Evolutionary conservation across 2,797 vertebrate species (phyloP).

Genomic region (Alauda arvensis): DNA sequence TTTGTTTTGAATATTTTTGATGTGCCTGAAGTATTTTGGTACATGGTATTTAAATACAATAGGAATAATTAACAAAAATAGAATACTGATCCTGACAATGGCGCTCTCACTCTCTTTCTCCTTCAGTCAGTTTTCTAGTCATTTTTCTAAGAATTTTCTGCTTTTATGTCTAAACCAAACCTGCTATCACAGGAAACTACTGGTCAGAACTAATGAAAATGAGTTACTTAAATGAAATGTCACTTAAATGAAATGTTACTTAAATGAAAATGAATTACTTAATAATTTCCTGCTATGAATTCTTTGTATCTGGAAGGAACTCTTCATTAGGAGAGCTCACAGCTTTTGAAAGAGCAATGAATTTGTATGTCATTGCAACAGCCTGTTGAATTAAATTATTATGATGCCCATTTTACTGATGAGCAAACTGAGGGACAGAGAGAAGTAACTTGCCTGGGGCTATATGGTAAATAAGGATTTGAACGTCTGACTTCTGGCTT

Average conservation of each 20-base stretch:
- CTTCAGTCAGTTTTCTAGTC: background rate
- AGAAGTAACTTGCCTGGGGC: background rate
- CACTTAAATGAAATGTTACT: background rate
- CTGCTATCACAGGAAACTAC: background rate
- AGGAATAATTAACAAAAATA: slow-evolving; percentile 16
- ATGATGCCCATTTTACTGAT: background rate
- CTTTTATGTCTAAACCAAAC: background rate
- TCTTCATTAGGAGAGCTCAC: slow-evolving; percentile 5
- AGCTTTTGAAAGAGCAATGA: slow-evolving; percentile 15
- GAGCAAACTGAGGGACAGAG: background rate
- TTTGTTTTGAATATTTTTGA: slow-evolving; percentile 44
- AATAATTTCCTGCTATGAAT: background rate
- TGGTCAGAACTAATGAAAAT: slow-evolving; percentile 37
- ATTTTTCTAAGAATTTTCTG: background rate
- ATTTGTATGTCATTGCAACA: slow-evolving; percentile 2
- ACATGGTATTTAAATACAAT: slow-evolving; percentile 30
- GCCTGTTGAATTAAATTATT: slow-evolving; percentile 18
- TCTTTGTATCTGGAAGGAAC: background rate
- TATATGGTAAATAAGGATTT: background rate
- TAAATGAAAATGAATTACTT: slow-evolving; percentile 5
- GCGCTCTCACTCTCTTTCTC: background rate
- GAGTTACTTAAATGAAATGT: slow-evolving; percentile 6
- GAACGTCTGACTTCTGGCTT: background rate
- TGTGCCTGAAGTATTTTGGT: slow-evolving; percentile 34
- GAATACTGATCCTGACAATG: background rate